Conservation (phyloP, 2,888 invertebrate genomes). For the Lycia hirtaria region DNA sequence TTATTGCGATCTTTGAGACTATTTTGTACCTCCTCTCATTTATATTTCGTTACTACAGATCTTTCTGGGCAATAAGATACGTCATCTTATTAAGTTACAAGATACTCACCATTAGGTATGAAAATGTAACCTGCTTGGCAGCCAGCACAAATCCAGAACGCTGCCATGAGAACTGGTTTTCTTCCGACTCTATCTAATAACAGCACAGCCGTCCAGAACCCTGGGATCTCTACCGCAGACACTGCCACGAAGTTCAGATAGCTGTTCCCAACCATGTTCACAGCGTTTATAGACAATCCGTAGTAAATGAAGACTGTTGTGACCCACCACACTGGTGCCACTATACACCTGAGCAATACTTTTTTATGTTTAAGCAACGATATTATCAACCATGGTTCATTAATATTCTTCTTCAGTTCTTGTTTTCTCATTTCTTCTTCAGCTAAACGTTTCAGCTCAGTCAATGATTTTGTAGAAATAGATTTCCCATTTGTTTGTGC, state of each 20-base stretch:
- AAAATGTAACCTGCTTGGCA: slow-evolving; percentile 85
- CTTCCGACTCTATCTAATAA: slow-evolving; percentile 85
- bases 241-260: slow-evolving; percentile 87
- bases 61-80: no score
- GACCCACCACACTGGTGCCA: slow-evolving; percentile 85
- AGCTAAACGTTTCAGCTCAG: slow-evolving; percentile 52
- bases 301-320: slow-evolving; percentile 87
- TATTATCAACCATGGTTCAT: slow-evolving; percentile 64
- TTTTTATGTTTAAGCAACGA: slow-evolving; percentile 59
- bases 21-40: no score
- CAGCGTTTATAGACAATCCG: slow-evolving; percentile 87
- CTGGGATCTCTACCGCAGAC: slow-evolving; percentile 88
- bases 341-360: slow-evolving; percentile 55
- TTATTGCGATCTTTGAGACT: no score
- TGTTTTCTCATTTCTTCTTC: slow-evolving; percentile 55
- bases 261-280: slow-evolving; percentile 85
- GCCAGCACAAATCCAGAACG: slow-evolving; percentile 84
- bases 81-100: no score
- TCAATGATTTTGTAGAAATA: slow-evolving; percentile 64
- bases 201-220: slow-evolving; percentile 84
- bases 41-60: no score
- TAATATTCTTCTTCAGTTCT: slow-evolving; percentile 40
- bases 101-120: slow-evolving; percentile 71
- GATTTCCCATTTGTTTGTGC: slow-evolving; percentile 84
- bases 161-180: slow-evolving; percentile 82